Evolutionary conservation across 2,113 vertebrate genomes (phyloP).

Genomic region (Leucosticte australis): DNA sequence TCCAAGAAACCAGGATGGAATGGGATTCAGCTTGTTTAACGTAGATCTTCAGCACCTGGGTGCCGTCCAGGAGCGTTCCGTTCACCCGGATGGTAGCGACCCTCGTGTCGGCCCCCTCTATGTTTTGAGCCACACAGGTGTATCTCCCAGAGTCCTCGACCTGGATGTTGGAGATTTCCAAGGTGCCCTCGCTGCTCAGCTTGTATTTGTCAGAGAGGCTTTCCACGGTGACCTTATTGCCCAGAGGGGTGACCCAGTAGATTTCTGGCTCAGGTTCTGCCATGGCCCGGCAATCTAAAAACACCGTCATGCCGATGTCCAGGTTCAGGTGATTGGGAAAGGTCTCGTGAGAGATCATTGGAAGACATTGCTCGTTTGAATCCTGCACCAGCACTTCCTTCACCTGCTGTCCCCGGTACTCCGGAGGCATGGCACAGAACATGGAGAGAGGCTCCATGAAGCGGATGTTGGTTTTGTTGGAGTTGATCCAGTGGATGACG

Average conservation of each 20-base stretch:
- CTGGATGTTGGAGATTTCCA: conserved; percentile 87
- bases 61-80: conserved; percentile 88
- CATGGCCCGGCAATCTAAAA: conserved; percentile 93
- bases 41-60: conserved; percentile 92
- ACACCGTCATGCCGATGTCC: conserved; percentile 84
- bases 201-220: conserved; percentile 88
- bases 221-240: conserved; percentile 88
- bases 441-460: conserved; percentile 97
- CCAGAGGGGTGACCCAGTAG: conserved; percentile 96
- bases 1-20: conserved; percentile 96
- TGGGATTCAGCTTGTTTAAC: conserved; percentile 92
- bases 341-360: conserved; percentile 90
- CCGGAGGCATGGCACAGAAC: conserved; percentile 90
- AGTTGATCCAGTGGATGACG: conserved; percentile 92
- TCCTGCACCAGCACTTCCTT: conserved; percentile 86
- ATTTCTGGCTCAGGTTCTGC: conserved; percentile 96
- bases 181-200: conserved; percentile 87
- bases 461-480: conserved; percentile 91
- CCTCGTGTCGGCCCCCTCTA: conserved; percentile 91
- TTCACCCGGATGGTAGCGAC: conserved; percentile 90
- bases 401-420: conserved; percentile 86
- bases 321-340: conserved; percentile 89
- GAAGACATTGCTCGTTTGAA: conserved; percentile 87
- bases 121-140: conserved; percentile 94
- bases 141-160: conserved; percentile 92